Percentiles rank a stretch among this genome's conserved stretches.
Evolutionary conservation across 2,113 vertebrate genomes (phyloP).

Genomic region (Connochaetes taurinus): DNA sequence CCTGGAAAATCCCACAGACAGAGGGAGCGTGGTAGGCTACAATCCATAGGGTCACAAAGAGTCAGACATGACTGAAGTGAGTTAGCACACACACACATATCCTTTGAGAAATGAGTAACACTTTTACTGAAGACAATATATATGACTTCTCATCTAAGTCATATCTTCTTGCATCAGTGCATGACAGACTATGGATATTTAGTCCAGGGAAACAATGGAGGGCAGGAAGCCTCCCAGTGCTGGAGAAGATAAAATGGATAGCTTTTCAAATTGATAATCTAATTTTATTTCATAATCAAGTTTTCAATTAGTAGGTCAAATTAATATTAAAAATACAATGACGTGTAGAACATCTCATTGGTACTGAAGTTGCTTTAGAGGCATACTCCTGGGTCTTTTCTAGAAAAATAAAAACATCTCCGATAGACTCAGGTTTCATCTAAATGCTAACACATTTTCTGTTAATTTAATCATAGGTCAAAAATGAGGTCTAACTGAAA

Average conservation of each 20-base stretch:
- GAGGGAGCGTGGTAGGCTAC: not conserved
- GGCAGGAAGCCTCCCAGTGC: fast-evolving
- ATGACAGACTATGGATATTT: not conserved
- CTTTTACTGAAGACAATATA: not conserved
- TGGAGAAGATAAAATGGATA: not conserved
- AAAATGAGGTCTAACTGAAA: not conserved
- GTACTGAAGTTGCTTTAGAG: not conserved
- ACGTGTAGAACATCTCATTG: not conserved
- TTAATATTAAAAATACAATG: not conserved
- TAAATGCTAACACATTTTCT: not conserved
- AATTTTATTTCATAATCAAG: not conserved
- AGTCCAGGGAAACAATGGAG: not conserved
- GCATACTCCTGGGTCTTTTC: not conserved
- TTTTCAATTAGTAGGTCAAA: not conserved
- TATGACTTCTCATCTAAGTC: not conserved
- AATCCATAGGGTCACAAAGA: not conserved
- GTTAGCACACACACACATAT: not conserved
- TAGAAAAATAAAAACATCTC: not conserved
- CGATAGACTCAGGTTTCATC: not conserved
- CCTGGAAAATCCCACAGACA: not conserved
- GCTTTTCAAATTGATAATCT: not conserved
- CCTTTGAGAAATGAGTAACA: not conserved
- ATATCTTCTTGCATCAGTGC: not conserved
- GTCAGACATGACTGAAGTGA: fast-evolving
- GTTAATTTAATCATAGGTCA: not conserved